A percentile compares a stretch with the other conserved stretches of the same genome.
Evolutionary conservation across 1,140 invertebrate genomes (phyloP).

Genomic region (Drosophila fuyamai): DNA sequence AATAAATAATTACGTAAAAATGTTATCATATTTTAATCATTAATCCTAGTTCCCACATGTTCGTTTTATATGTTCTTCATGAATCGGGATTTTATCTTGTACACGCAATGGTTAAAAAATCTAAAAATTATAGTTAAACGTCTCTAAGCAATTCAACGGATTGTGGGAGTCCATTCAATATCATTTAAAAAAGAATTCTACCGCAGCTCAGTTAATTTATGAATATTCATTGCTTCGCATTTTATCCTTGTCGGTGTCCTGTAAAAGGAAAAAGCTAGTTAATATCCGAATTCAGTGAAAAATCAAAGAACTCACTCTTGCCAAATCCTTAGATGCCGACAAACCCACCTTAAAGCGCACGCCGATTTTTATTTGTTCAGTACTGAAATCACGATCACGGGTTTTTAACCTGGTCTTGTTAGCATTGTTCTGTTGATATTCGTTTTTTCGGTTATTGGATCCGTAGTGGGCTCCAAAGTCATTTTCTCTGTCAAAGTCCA

Average conservation of each 20-base stretch:
- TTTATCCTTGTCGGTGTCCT: slow-evolving; percentile 72
- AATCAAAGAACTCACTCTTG: slow-evolving; percentile 58
- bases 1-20: slow-evolving; percentile 83
- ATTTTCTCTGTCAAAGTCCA: slow-evolving; percentile 74
- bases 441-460: slow-evolving; percentile 66
- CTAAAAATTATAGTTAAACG: slow-evolving; percentile 67
- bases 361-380: slow-evolving; percentile 67
- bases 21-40: slow-evolving; percentile 69
- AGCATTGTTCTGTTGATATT: slow-evolving; percentile 59
- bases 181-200: slow-evolving; percentile 56
- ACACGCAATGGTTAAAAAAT: slow-evolving; percentile 72
- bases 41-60: slow-evolving; percentile 74
- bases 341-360: slow-evolving; percentile 61
- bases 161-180: slow-evolving; percentile 58
- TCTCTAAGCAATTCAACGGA: slow-evolving; percentile 60
- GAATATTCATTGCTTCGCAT: slow-evolving; percentile 76
- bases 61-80: slow-evolving; percentile 61
- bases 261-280: slow-evolving; percentile 16
- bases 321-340: slow-evolving; percentile 61
- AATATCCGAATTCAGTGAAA: neutral
- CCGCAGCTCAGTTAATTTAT: slow-evolving; percentile 62
- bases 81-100: slow-evolving; percentile 63
- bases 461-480: slow-evolving; percentile 65
- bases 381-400: slow-evolving; percentile 68
- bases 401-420: slow-evolving; percentile 59